Evolutionary conservation across 2,113 vertebrate genomes (phyloP), one percentile per base, ranked within the genome.

Genomic region (Lophius piscatorius): DNA sequence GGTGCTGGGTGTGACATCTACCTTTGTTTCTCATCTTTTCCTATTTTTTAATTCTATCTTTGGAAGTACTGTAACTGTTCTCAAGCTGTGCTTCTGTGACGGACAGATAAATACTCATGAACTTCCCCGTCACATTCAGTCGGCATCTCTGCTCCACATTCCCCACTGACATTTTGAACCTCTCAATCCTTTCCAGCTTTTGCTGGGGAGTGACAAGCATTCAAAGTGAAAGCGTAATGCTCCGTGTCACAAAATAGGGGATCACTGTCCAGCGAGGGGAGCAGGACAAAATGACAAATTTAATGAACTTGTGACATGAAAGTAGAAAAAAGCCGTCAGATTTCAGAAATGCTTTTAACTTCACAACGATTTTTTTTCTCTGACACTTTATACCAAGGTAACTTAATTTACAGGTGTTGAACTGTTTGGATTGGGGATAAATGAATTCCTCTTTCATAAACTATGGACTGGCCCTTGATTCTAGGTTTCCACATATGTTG

Each of bases 161-260:
- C 46, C 34, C 47, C 34, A 4, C 60, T 79, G 84, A 83, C 80
- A 74, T 75, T 61, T 71, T 68, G 34, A 81, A 87, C 82, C 63
- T 66, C 70, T 74, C 77, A 74, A 49, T 82, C 76, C 54, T 59
- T 65, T 66, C 70, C 64, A 71, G 58, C 56, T 77, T 74, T 73
- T 67, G 78, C 67, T 70, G 33, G 1, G 57, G 34, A 54, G 51
- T 83, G 84, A 80, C 86, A 83, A 69, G 65, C 65, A 61, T 78
- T 84, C 57, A 78, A 60, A 74, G 49, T 38, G 39, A 58, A 51
- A 77, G 63, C 46, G 35, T 73, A 77, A 83, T 81, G 64, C 68
- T 71, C 49, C 0, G 6, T 75, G 79, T 81, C 63, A 78, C 65
- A 83, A 67, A 63, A 69, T 61, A 29, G 40, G 44, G 54, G 74